A percentile compares a stretch with the other conserved stretches of the same genome.
These are phyloP conservation scores for Peromyscus attwateri DNA, from an alignment of 2,797 vertebrate genomes.

Conservation along the genomic window DNA sequence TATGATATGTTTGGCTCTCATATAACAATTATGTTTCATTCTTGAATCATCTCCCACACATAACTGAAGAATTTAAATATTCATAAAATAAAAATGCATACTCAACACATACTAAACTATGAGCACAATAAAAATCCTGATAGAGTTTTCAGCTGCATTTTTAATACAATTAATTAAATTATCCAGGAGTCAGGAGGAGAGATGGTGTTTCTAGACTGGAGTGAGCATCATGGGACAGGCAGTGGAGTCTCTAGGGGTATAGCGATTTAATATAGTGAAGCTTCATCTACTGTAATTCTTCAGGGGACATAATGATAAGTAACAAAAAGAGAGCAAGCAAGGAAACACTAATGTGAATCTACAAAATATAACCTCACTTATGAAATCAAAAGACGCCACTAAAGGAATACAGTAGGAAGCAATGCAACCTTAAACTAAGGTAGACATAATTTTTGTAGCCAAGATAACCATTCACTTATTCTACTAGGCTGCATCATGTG, in stretches of 20 bases:
- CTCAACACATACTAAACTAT: not conserved
- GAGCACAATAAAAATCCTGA: not conserved
- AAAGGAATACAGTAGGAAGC: not conserved
- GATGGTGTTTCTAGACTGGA: not conserved
- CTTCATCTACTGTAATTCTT: not conserved
- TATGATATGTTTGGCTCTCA: not conserved
- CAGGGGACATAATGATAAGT: not conserved
- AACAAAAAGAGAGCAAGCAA: not conserved
- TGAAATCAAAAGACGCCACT: not conserved
- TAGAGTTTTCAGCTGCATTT: not conserved
- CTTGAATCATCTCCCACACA: not conserved
- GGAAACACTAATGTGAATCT: not conserved
- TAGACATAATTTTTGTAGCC: not conserved
- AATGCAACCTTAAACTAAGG: not conserved
- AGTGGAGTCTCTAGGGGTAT: not conserved
- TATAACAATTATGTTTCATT: not conserved
- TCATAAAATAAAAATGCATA: conserved; percentile 41
- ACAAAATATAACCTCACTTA: not conserved
- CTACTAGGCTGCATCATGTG: not conserved
- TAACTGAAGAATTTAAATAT: not conserved
- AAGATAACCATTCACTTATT: not conserved
- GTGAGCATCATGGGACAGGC: not conserved
- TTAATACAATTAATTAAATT: not conserved
- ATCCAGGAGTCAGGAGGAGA: not conserved
- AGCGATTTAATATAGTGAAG: not conserved